Evolutionary conservation across 2,888 invertebrate species (phyloP).

Genomic region (Copidosoma aretas): DNA sequence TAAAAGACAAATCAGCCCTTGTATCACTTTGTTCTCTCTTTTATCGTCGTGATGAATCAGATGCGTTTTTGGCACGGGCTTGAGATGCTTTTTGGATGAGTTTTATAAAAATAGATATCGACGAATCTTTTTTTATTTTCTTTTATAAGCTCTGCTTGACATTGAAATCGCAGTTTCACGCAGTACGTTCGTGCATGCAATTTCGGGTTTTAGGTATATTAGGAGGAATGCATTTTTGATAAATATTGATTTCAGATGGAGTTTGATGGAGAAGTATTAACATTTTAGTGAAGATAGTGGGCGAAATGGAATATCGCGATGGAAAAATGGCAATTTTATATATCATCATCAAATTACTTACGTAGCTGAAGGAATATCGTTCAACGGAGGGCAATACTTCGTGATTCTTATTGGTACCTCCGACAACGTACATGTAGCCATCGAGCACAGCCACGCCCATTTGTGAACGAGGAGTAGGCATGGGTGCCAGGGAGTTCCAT

Average conservation of each 20-base stretch:
- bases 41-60: no score
- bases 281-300: constrained; percentile 5
- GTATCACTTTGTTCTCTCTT: no score
- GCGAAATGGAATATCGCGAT: background rate
- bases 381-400: constrained; percentile 84
- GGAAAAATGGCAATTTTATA: background rate
- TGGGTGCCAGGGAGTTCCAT: constrained; percentile 78
- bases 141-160: no score
- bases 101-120: no score
- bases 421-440: constrained; percentile 84
- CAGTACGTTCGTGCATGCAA: no score
- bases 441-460: constrained; percentile 88
- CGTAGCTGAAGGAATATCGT: constrained; percentile 80
- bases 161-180: no score
- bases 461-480: constrained; percentile 84
- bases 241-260: no score
- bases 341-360: constrained; percentile 55
- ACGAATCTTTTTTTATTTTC: no score
- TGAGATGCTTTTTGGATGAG: no score
- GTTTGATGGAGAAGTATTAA: background rate
- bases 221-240: no score
- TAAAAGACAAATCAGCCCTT: constrained; percentile 51
- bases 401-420: constrained; percentile 83
- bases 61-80: no score
- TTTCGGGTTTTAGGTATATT: no score